Base-by-base conservation (phyloP, 2,113 vertebrate genomes). In the Corvus moneduloides region DNA sequence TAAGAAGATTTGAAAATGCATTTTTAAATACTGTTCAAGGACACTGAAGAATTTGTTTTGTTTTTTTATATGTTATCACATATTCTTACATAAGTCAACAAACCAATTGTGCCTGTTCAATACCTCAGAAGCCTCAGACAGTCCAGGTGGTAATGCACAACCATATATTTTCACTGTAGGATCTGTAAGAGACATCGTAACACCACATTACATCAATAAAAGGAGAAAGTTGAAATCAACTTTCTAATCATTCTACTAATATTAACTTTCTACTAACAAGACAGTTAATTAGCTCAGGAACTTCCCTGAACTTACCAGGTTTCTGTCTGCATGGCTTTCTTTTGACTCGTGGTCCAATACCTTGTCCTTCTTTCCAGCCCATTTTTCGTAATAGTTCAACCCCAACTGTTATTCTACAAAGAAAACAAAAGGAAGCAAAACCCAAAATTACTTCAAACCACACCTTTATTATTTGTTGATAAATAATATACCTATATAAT, bases 291-390 rank as follows among this genome's bases (percentile, higher is more conserved):
- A 75, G 48, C 49, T 79, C 35, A 73, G 51, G 41, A 79, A 48
- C 30, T 76, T 63, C 51, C 32, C 33, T 84, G 52, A 48, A 92
- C 97, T 30, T 58, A 99, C 99, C 99, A 16, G 91, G 80, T 51
- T 97, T 98, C 94, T 99, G 99, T n/a, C 97, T 97, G 37, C 90
- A 74, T 24, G 98, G 96, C 74, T 98, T 99, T 95, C 99, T 98
- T 97, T 99, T 99, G 37, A 99, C 92, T 16, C 99, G 98, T 4
- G 99, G 99, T 32, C 99, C 99, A 24, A 99, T 96, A 16, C 99
- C 99, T 96, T 99, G 99, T 21, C 99, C 99, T 89, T 99, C 99
- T 92, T 98, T 99, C 99, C 99, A 99, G 46, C 99, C 99, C 99
- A 99, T 99, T 97, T 97, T 99, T 95, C 97, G 96, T 94, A 99